phyloP scores from a whole-genome alignment of 2,888 invertebrate species.

The Yponomeuta plumbellus region DNA sequence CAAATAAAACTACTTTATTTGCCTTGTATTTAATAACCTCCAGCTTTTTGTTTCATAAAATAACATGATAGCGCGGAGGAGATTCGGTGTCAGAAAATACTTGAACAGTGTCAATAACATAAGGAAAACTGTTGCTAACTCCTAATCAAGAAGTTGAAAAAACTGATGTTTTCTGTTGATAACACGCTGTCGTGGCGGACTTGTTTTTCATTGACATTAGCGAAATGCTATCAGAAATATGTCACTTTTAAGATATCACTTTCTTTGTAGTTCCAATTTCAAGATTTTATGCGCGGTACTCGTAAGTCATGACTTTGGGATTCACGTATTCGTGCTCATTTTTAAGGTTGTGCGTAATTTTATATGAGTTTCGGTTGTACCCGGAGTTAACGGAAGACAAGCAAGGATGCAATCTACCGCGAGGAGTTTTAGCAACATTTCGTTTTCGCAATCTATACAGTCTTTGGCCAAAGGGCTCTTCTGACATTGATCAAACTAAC shows the following conservation, averaged over 20 bases:
- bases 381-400: constrained; percentile 26
- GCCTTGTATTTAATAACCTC: constrained; percentile 32
- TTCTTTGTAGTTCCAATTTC: neutral
- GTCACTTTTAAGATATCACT: neutral
- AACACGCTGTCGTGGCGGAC: neutral
- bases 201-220: too few relatives aligned
- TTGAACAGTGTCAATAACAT: constrained; percentile 34
- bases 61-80: constrained; percentile 43
- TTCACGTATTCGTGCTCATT: constrained; percentile 15
- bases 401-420: constrained; percentile 29
- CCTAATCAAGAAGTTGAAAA: constrained; percentile 25
- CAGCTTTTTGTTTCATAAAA: constrained; percentile 36
- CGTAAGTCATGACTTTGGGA: neutral
- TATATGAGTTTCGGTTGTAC: constrained; percentile 51
- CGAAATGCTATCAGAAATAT: neutral
- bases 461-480: constrained; percentile 6
- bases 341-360: constrained; percentile 59
- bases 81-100: constrained; percentile 57
- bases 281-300: neutral
- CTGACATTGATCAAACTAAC: neutral
- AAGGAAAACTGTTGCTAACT: constrained; percentile 60
- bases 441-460: constrained; percentile 10
- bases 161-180: neutral
- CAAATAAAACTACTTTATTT: neutral
- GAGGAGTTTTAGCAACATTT: constrained; percentile 63